Conservation (phyloP, 2,797 vertebrate species). For the Austrolebias charrua region DNA sequence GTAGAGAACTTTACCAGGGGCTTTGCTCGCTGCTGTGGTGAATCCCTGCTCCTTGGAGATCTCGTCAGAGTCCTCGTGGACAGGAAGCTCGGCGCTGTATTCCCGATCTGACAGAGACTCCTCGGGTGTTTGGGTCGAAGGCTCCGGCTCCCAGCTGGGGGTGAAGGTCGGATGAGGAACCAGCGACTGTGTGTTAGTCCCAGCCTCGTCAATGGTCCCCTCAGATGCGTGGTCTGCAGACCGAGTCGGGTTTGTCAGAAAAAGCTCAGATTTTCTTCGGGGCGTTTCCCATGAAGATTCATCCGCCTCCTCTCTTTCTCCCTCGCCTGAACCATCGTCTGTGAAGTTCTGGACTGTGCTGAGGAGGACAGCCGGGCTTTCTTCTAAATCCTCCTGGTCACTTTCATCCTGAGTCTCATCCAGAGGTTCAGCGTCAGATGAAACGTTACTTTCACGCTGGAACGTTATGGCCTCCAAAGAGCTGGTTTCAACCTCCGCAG, state of each 20-base stretch:
- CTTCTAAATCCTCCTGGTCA: conserved; percentile 45
- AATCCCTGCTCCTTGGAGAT: conserved; percentile 9
- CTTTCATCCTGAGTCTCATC: conserved; percentile 46
- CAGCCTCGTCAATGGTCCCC: conserved; percentile 8
- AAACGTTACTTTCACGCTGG: conserved; percentile 37
- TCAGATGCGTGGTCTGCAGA: conserved; percentile 29
- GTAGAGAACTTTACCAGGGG: conserved; percentile 23
- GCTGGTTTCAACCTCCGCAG: conserved; percentile 46
- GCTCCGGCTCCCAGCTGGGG: conserved; percentile 38
- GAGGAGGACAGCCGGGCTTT: too few relatives aligned
- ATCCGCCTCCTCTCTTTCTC: conserved; percentile 34
- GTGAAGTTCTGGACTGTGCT: conserved; percentile 32
- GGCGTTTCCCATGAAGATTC: conserved; percentile 46
- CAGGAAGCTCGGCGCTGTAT: conserved; percentile 56
- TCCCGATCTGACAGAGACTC: conserved; percentile 70
- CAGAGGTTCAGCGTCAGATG: conserved; percentile 25
- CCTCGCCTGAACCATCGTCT: conserved; percentile 12
- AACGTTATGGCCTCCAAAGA: conserved; percentile 40
- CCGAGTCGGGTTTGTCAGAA: conserved; percentile 17
- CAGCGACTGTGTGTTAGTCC: conserved; percentile 44
- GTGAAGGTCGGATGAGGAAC: conserved; percentile 58
- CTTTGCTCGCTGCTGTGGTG: conserved; percentile 5
- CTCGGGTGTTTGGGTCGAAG: conserved; percentile 50
- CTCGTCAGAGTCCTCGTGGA: conserved; percentile 22
- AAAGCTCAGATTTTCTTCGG: conserved; percentile 27